Conservation (phyloP, 2,888 invertebrate species). For the Platycheirus rosarum region DNA sequence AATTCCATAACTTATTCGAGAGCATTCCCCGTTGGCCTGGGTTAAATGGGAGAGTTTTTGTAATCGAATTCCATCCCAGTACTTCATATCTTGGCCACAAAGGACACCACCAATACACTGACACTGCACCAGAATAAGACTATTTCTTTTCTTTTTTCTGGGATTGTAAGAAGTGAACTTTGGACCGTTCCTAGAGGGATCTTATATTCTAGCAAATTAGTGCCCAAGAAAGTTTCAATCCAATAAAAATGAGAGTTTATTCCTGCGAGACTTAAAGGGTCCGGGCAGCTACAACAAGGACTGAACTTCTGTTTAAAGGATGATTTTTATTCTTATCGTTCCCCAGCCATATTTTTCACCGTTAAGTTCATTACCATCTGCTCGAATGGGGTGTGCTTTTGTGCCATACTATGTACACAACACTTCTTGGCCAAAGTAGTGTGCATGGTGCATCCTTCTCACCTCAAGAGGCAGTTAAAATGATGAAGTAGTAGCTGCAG, state of each 20-base stretch:
- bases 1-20: constrained; percentile 44
- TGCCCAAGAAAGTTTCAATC: constrained; percentile 21
- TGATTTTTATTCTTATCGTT: constrained; percentile 25
- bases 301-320: constrained; percentile 15
- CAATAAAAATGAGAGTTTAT: constrained; percentile 40
- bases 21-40: constrained; percentile 13
- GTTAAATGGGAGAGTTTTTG: constrained; percentile 13
- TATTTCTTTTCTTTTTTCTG: constrained; percentile 1
- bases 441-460: constrained; percentile 15
- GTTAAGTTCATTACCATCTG: constrained; percentile 33
- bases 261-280: background rate
- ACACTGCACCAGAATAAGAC: background rate
- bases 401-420: constrained; percentile 29
- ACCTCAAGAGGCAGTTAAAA: constrained; percentile 46
- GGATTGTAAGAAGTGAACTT: background rate
- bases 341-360: constrained; percentile 21
- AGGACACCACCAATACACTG: background rate
- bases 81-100: constrained; percentile 24
- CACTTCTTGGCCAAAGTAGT: constrained; percentile 29
- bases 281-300: background rate
- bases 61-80: constrained; percentile 36
- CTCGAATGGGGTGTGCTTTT: background rate
- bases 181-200: background rate
- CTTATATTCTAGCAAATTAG: constrained; percentile 16
- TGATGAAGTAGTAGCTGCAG: constrained; percentile 32